These are phyloP conservation scores for Andrena camellia DNA, from an alignment of 2,888 invertebrate genomes.

Conservation along the genomic window DNA sequence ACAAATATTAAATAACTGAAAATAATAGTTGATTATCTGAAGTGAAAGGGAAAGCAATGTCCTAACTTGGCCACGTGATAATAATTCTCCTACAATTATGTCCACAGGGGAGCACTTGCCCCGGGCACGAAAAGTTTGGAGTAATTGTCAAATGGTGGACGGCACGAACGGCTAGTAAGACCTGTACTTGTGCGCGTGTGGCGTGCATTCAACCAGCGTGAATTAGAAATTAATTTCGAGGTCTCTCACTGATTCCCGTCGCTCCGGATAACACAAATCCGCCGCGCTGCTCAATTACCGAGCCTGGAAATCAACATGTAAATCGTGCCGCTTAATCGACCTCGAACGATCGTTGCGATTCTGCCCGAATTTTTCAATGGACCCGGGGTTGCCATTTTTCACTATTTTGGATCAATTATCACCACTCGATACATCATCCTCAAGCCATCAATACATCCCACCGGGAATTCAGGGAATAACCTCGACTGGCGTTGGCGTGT, in stretches of 20 bases:
- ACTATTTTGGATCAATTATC: no score
- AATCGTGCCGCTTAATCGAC: slow-evolving; percentile 17
- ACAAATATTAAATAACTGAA: no score
- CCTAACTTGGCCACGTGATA: not conserved
- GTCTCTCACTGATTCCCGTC: slow-evolving; percentile 1
- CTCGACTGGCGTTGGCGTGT: no score
- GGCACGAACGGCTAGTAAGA: not conserved
- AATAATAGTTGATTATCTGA: no score
- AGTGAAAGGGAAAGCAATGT: no score
- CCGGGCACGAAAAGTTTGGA: not conserved
- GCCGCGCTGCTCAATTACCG: slow-evolving; percentile 21
- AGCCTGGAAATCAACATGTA: slow-evolving; percentile 32
- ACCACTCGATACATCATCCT: no score
- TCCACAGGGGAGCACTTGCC: no score
- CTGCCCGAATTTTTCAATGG: not conserved
- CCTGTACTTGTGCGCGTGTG: not conserved
- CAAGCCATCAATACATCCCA: no score
- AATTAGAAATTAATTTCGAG: slow-evolving; percentile 54
- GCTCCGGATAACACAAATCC: slow-evolving; percentile 18
- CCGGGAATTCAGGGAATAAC: no score
- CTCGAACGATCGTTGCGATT: not conserved
- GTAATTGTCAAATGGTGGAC: not conserved
- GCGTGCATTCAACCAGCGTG: slow-evolving; percentile 38
- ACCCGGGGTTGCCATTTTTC: no score
- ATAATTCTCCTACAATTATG: not conserved